Base-by-base conservation (phyloP, 2,888 invertebrate genomes). In the Calliopum simillimum region DNA sequence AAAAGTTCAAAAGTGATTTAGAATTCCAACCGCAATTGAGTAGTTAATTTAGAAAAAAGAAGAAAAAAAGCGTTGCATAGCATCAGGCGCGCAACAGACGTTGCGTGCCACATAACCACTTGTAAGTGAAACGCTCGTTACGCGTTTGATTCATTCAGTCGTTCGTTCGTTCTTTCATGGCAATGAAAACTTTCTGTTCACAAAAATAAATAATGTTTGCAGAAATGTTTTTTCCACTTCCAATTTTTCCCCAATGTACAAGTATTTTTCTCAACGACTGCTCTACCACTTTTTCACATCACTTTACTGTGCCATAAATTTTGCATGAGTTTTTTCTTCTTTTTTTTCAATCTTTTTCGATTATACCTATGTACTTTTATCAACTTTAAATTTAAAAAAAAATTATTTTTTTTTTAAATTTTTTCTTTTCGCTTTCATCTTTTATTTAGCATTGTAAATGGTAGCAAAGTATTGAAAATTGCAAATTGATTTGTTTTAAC, bases 21-120 rank as follows among this genome's bases (percentile, higher is more conserved):
- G 25, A 63, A 49, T 61, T 61, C 61, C 23, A 47, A 33, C 44
- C 61, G 61, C 61, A 61, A 61, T 61, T 61, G 61, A 46, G 61
- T 44, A 61, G 61, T 61, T 61, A 25, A 63, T 63, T 63, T 51
- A 8, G 33, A 47, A 63, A 63, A 11, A 33, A 33, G 8, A 49
- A 8, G 33, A 47, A 63, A 63, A 11, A 33, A 33, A 33, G 63
- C 33, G 49, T 21, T 49, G 49, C 49, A 47, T 47, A 49, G 62
- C 62, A 47, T 14, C 46, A 47, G 59, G 19, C 53, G 33, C 33
- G 23, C 53, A 55, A 12, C 19, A 23, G 55, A 5, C 33, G 33
- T 33, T 33, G 59, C 59, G 59, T 59, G 43, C n/a, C n/a, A n/a
- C n/a, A n/a, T 41, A 59, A 59, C 59, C 59, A 59, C 59, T 59